A percentile compares a stretch with the other conserved stretches of the same genome.
Conservation (phyloP, 2,113 vertebrate species). For the Raja brachyura region DNA sequence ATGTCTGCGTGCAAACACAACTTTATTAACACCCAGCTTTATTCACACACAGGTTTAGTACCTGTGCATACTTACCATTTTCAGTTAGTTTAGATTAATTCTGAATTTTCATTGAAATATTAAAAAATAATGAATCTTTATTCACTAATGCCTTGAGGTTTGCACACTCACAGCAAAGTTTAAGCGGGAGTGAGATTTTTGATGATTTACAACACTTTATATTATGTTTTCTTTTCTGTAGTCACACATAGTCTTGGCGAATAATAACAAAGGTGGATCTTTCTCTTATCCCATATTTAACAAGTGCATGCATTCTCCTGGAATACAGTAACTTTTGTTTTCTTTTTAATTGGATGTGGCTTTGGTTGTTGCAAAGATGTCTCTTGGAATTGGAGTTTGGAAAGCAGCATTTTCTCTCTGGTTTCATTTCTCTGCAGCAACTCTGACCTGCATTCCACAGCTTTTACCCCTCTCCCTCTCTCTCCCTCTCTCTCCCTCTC, state of each 20-base stretch:
- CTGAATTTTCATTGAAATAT: neutral
- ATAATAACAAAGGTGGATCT: neutral
- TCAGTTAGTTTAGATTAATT: neutral
- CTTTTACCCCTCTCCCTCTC: too few relatives aligned
- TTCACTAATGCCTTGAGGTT: neutral
- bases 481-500: too few relatives aligned
- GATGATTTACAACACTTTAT: neutral
- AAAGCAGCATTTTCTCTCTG: too few relatives aligned
- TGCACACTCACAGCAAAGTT: neutral
- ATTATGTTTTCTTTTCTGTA: neutral
- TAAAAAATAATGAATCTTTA: neutral
- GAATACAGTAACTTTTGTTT: neutral
- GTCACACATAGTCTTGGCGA: neutral
- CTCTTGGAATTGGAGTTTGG: too few relatives aligned
- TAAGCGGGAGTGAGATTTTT: neutral
- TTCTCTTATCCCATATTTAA: neutral
- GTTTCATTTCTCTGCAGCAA: too few relatives aligned
- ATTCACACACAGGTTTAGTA: neutral
- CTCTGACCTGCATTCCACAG: too few relatives aligned
- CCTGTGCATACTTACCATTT: neutral
- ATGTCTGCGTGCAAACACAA: too few relatives aligned
- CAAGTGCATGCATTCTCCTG: neutral
- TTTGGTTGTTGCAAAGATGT: neutral
- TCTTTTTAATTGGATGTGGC: neutral
- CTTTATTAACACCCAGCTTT: too few relatives aligned